A percentile compares a stretch with the other conserved stretches of the same genome.
Conservation (phyloP, 2,113 vertebrate genomes). For the Odocoileus virginianus region DNA sequence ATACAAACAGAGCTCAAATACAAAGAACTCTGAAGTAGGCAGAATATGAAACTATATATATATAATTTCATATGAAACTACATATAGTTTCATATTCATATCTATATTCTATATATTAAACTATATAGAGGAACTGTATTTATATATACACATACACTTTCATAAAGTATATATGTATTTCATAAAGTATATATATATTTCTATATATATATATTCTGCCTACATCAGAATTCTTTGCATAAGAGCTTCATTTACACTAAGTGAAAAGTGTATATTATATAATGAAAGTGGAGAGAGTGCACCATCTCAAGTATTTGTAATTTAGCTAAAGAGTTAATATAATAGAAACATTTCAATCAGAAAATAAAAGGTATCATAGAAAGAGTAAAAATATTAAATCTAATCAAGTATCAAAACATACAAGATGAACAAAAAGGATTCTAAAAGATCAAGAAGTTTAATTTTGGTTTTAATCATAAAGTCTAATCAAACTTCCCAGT, state of each 20-base stretch:
- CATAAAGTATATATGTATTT: not conserved
- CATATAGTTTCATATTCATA: not conserved
- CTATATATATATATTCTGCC: not conserved
- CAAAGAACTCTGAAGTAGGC: not conserved
- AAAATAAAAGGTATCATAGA: not conserved
- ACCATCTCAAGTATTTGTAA: not conserved
- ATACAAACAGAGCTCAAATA: not conserved
- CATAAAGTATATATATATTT: not conserved
- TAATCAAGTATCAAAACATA: not conserved
- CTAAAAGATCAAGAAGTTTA: not conserved
- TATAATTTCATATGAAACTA: too few relatives aligned
- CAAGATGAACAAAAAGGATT: not conserved
- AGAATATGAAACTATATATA: not conserved
- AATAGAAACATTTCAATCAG: not conserved
- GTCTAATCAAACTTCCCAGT: not conserved
- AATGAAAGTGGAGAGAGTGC: not conserved
- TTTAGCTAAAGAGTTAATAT: not conserved
- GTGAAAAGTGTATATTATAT: not conserved
- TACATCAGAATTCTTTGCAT: not conserved
- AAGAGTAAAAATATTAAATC: not conserved
- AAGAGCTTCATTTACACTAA: not conserved
- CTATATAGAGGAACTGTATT: not conserved
- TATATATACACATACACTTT: not conserved
- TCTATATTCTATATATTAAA: not conserved
- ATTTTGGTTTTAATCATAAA: not conserved